Evolutionary conservation across 2,888 invertebrate genomes (phyloP).

Genomic region (Thymelicus sylvestris): DNA sequence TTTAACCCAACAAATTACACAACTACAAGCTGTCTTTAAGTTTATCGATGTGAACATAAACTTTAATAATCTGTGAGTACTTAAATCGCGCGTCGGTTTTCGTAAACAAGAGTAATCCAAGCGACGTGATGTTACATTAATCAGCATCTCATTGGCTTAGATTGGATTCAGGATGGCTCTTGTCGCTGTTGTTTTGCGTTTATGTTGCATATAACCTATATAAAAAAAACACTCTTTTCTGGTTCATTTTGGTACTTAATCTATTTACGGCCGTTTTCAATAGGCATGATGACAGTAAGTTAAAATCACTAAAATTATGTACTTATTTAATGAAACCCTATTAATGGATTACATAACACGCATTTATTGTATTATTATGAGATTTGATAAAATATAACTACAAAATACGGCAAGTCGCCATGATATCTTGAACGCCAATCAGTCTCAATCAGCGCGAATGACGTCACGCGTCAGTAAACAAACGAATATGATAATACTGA

Average conservation of each 20-base stretch:
- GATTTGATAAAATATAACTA: no score
- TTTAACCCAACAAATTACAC: constrained; percentile 1
- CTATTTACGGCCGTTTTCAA: no score
- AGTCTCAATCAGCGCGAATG: no score
- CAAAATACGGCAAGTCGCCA: no score
- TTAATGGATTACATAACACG: no score
- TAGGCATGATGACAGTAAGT: no score
- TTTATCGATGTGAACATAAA: constrained; percentile 35
- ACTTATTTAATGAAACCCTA: no score
- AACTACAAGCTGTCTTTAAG: constrained; percentile 17
- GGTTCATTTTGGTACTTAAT: neutral
- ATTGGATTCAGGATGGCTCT: constrained; percentile 18
- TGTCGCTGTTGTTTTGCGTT: constrained; percentile 5
- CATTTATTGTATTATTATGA: no score
- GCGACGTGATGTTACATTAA: constrained; percentile 36
- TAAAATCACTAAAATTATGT: no score
- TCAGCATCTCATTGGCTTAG: constrained; percentile 36
- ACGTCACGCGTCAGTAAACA: no score
- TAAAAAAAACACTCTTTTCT: neutral
- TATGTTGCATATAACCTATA: neutral
- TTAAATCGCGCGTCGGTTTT: constrained; percentile 32
- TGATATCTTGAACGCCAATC: no score
- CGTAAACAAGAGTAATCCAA: constrained; percentile 36
- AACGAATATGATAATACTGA: no score
- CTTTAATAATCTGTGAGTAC: constrained; percentile 33